Conservation (phyloP, 2,888 invertebrate genomes). For the Tribolium freemani region DNA sequence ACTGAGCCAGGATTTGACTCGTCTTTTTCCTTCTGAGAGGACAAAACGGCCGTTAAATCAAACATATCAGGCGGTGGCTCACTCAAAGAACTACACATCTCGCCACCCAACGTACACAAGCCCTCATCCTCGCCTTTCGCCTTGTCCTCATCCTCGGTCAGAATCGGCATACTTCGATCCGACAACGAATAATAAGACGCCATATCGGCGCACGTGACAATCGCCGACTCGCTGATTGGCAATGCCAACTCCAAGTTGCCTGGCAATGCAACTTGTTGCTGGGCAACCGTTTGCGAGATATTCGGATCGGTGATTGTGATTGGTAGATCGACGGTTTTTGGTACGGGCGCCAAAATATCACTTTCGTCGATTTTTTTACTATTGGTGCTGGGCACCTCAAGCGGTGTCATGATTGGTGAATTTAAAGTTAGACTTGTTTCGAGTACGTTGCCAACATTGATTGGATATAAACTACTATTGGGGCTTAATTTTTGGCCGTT, state of each 20-base stretch:
- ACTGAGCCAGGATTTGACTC: slow-evolving; percentile 51
- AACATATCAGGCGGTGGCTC: slow-evolving; percentile 68
- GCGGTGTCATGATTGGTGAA: slow-evolving; percentile 86
- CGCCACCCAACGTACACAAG: slow-evolving; percentile 63
- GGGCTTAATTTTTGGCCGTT: slow-evolving; percentile 69
- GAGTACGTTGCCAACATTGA: slow-evolving; percentile 74
- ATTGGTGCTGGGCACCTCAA: slow-evolving; percentile 76
- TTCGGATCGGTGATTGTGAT: slow-evolving; percentile 84
- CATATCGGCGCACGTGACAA: slow-evolving; percentile 67
- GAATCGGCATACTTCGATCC: slow-evolving; percentile 73
- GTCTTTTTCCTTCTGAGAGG: slow-evolving; percentile 10
- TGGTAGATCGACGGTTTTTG: slow-evolving; percentile 81
- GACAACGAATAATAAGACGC: slow-evolving; percentile 63
- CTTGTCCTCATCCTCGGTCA: slow-evolving; percentile 66
- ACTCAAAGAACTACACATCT: slow-evolving; percentile 67
- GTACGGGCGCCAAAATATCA: slow-evolving; percentile 68
- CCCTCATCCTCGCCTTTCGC: slow-evolving; percentile 55
- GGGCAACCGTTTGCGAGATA: slow-evolving; percentile 73
- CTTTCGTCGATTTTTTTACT: slow-evolving; percentile 65
- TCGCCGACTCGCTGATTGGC: slow-evolving; percentile 79
- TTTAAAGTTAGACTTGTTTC: slow-evolving; percentile 84
- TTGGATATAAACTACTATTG: slow-evolving; percentile 72
- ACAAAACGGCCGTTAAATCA: slow-evolving; percentile 56
- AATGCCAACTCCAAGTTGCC: slow-evolving; percentile 76
- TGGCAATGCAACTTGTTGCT: slow-evolving; percentile 63